Conservation (phyloP, 2,797 vertebrate genomes). For the Ficedula albicollis region DNA sequence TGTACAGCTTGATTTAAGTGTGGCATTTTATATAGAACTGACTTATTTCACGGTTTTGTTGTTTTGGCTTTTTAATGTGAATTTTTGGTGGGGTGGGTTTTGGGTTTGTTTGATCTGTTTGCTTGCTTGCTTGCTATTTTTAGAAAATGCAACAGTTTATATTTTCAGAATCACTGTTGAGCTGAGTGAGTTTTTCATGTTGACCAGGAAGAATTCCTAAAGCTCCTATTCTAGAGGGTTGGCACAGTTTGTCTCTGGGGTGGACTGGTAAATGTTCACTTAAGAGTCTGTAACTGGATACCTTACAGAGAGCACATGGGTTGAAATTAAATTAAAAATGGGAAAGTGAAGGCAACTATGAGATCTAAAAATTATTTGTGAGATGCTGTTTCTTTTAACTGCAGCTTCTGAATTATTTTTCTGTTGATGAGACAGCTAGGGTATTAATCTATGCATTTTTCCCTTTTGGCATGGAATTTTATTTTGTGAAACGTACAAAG, state of each 20-base stretch:
- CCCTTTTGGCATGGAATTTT: not conserved
- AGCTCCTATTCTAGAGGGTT: not conserved
- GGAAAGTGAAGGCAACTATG: not conserved
- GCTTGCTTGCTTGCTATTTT: not conserved
- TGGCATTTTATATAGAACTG: not conserved
- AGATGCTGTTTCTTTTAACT: not conserved
- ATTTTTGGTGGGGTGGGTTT: not conserved
- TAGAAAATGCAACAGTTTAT: not conserved
- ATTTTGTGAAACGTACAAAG: not conserved
- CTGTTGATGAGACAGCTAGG: not conserved
- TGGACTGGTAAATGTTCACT: not conserved
- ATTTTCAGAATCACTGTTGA: not conserved
- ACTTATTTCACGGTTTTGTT: not conserved
- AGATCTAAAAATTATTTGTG: not conserved
- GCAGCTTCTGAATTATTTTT: not conserved
- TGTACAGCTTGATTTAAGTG: not conserved
- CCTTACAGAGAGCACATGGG: not conserved
- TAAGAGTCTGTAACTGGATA: not conserved
- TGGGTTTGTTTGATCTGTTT: not conserved
- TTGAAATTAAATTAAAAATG: not conserved
- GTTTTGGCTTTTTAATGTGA: not conserved
- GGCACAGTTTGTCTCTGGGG: not conserved
- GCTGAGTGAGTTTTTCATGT: not conserved
- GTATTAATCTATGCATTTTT: not conserved
- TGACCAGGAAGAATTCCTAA: not conserved